A percentile compares a stretch with the other conserved stretches of the same genome.
Evolutionary conservation across 92 coral and sea anemone genomes (phyloP).

Genomic region (Umimayanthus kanabou): DNA sequence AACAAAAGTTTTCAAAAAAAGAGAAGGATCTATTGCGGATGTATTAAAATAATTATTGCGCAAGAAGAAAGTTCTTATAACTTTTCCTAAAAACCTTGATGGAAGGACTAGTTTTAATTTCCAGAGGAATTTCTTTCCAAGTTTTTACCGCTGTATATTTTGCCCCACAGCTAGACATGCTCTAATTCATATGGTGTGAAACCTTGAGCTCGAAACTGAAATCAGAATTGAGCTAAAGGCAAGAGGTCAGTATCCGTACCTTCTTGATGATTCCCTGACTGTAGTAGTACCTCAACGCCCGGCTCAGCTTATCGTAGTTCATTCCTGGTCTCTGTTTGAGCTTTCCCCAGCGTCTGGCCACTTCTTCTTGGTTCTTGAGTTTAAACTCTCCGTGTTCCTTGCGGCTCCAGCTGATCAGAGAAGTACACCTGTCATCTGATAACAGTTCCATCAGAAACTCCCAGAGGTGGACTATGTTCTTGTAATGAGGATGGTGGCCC

Average conservation of each 20-base stretch:
- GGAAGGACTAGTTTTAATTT: too few relatives aligned
- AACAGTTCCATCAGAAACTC: conserved; percentile 87
- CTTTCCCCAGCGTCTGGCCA: conserved; percentile 89
- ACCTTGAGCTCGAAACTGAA: not conserved
- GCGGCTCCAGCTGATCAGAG: conserved; percentile 87
- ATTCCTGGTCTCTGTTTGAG: conserved; percentile 86
- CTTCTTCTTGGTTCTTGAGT: conserved; percentile 86
- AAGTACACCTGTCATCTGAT: conserved; percentile 74
- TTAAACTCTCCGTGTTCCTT: conserved; percentile 85
- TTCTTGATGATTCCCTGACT: conserved; percentile 82
- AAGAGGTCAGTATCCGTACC: conserved; percentile 39
- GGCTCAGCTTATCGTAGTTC: conserved; percentile 93
- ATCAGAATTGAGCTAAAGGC: not conserved
- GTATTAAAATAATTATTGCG: too few relatives aligned
- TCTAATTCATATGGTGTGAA: too few relatives aligned
- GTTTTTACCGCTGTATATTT: too few relatives aligned
- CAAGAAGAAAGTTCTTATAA: too few relatives aligned
- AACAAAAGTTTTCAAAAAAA: too few relatives aligned
- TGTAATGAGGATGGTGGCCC: conserved; percentile 47
- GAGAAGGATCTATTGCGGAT: too few relatives aligned
- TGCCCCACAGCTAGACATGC: not conserved
- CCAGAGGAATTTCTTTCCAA: too few relatives aligned
- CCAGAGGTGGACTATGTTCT: conserved; percentile 93
- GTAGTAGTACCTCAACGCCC: conserved; percentile 89
- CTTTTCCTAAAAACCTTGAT: too few relatives aligned